Evolutionary conservation across 2,113 vertebrate genomes (phyloP).

Genomic region (Physeter macrocephalus): DNA sequence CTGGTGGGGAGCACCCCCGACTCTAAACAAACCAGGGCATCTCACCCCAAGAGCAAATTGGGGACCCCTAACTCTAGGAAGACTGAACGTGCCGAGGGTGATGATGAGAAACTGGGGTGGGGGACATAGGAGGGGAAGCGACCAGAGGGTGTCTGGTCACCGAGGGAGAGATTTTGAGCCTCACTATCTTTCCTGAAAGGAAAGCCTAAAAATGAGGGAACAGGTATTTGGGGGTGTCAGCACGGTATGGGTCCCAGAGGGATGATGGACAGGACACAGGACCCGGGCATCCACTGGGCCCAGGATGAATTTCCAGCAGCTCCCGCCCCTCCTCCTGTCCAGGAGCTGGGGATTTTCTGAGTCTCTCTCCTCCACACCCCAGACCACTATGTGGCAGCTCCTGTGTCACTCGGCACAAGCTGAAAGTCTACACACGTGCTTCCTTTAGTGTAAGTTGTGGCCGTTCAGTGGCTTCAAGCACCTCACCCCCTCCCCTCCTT

Average conservation of each 20-base stretch:
- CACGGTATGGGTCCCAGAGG: fast-evolving
- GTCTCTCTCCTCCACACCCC: neutral
- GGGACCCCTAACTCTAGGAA: neutral
- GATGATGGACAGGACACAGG: neutral
- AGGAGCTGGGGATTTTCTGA: neutral
- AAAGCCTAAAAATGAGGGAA: neutral
- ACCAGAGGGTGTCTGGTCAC: neutral
- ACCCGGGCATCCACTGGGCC: neutral
- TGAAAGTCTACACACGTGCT: neutral
- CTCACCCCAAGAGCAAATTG: neutral
- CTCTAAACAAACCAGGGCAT: neutral
- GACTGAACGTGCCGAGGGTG: neutral
- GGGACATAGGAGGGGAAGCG: no score
- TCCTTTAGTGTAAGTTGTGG: neutral
- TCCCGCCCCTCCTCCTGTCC: fast-evolving
- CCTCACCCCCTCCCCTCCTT: neutral
- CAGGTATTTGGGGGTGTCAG: neutral
- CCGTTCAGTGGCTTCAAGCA: neutral
- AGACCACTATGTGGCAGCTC: fast-evolving
- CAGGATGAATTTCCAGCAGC: neutral
- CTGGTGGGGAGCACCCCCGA: neutral
- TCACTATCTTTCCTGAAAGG: neutral
- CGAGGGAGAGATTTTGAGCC: neutral
- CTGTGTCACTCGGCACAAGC: neutral
- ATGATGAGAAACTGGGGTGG: neutral